Evolutionary conservation across 2,113 vertebrate genomes (phyloP), one percentile per base, ranked within the genome.

Genomic region (Numida meleagris): DNA sequence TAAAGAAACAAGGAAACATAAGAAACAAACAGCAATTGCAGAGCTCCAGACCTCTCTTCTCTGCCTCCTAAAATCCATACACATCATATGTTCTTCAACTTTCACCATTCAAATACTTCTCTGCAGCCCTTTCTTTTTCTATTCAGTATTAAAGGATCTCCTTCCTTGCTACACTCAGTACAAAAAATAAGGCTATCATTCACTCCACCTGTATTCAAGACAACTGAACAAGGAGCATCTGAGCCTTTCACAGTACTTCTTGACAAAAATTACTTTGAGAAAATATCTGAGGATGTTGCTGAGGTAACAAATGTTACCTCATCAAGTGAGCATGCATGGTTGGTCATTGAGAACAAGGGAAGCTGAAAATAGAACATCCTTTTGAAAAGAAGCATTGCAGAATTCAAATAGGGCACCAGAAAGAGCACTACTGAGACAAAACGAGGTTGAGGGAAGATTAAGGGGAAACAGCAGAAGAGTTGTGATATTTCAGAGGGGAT

Each of bases 321-420:
- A 85, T 88, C 82, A 90, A 91, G 42, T 33, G 17, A 86, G 61
- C 77, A 84, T 76, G 88, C 92, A 95, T 42, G 43, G 83, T 19
- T 94, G 88, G 86, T 75, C 94, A 90, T 34, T 72, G 90, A 95
- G 96, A 96, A 84, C 68, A 83, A 88, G 92, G 33, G 80, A 81
- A 88, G 61, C 51, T 46, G 61, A 93, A 96, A 96, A 96, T 92
- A 96, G 92, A 96, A 86, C 14, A 57, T 95, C 65, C 80, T 83
- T 78, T 57, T 82, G 73, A 86, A 92, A 93, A 95, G 82, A 66
- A 77, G 80, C 46, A 84, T 55, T 63, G 66, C 51, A 59, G 73
- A 29, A 83, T 91, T 83, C 86, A 94, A 91, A 95, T 66, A 79
- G 55, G 67, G 82, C 86, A 75, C 9, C 82, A 78, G 73, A 90